Percentiles rank a stretch among this genome's conserved stretches.
These are phyloP conservation scores for Bufotes viridis DNA, from an alignment of 2,797 vertebrate species.

Conservation along the genomic window DNA sequence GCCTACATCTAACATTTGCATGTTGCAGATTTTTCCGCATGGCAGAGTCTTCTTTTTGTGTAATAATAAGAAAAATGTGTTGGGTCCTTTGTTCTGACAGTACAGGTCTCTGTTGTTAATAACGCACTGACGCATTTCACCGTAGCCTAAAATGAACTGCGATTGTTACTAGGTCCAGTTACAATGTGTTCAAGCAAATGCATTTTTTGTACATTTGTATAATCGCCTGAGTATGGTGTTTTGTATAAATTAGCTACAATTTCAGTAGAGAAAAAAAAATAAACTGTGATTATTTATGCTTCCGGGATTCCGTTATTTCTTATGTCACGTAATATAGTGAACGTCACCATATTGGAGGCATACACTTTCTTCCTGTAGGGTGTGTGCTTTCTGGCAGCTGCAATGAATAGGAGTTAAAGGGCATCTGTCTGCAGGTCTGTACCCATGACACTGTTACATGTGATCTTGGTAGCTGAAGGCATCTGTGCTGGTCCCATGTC, in stretches of 20 bases:
- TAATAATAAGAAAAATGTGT: conserved; percentile 19
- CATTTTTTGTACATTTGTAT: conserved; percentile 63
- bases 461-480: no score
- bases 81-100: conserved; percentile 16
- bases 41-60: conserved; percentile 31
- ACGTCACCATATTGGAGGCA: background rate
- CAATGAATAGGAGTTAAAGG: background rate
- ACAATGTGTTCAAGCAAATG: conserved; percentile 61
- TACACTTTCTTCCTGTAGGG: background rate
- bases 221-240: conserved; percentile 63
- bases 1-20: conserved; percentile 10
- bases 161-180: conserved; percentile 44
- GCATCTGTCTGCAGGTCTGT: background rate
- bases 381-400: background rate
- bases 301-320: conserved; percentile 1
- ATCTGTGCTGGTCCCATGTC: no score
- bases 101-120: conserved; percentile 32
- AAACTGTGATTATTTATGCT: conserved; percentile 56
- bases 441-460: no score
- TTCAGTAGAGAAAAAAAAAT: conserved; percentile 52
- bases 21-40: conserved; percentile 25
- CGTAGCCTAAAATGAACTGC: conserved; percentile 40
- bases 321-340: background rate
- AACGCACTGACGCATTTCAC: conserved; percentile 41
- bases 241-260: conserved; percentile 66